Percentiles rank a stretch among this genome's conserved stretches.
These are phyloP conservation scores for Nerophis lumbriciformis DNA, from an alignment of 2,113 vertebrate genomes.

Conservation along the genomic window DNA sequence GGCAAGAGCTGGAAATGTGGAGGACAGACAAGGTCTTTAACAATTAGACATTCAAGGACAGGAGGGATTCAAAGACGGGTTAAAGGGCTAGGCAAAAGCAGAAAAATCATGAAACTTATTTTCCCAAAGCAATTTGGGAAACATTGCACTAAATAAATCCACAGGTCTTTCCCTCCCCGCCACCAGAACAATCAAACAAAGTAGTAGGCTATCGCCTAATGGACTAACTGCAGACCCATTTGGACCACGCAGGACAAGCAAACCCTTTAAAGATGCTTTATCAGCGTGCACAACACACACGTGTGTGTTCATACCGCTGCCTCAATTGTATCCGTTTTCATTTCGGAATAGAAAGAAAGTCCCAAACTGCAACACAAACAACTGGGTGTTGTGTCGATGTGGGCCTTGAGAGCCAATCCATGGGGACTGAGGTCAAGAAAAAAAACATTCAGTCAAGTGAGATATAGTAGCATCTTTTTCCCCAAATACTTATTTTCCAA, in stretches of 20 bases:
- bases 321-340: conserved; percentile 33
- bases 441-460: conserved; percentile 29
- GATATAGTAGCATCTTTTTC: conserved; percentile 27
- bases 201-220: not conserved
- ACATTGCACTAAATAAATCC: conserved; percentile 60
- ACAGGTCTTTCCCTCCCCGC: conserved; percentile 26
- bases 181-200: too few relatives aligned
- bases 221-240: conserved; percentile 33
- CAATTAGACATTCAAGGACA: not conserved
- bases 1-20: too few relatives aligned
- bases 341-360: conserved; percentile 16
- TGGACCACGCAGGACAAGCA: conserved; percentile 55
- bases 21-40: not conserved
- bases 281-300: conserved; percentile 33
- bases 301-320: conserved; percentile 28
- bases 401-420: conserved; percentile 69
- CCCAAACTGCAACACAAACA: conserved; percentile 39
- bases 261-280: conserved; percentile 60
- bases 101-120: conserved; percentile 27
- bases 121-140: conserved; percentile 47
- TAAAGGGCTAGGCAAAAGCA: conserved; percentile 58
- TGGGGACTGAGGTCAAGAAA: conserved; percentile 30
- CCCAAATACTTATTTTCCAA: conserved; percentile 47
- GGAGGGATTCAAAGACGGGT: conserved; percentile 8
- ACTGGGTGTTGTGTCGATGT: conserved; percentile 49